Evolutionary conservation across 2,113 vertebrate genomes (phyloP).

Genomic region (Ictidomys tridecemlineatus): DNA sequence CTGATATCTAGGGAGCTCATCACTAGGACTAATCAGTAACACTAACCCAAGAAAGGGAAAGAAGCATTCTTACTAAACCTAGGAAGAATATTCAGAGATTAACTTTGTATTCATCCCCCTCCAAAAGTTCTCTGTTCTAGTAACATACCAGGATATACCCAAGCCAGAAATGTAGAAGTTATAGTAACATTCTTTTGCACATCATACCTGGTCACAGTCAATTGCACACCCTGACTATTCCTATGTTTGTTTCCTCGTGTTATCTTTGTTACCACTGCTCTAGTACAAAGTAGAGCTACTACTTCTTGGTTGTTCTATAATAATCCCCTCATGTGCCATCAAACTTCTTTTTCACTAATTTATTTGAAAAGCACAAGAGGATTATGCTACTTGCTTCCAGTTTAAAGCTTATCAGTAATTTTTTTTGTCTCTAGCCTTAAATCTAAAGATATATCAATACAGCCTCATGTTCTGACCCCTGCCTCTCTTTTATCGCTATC

Average conservation of each 20-base stretch:
- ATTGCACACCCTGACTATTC: background rate
- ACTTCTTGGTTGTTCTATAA: background rate
- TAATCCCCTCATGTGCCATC: background rate
- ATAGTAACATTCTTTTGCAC: background rate
- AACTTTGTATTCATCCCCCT: background rate
- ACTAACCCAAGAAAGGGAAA: background rate
- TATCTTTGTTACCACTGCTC: background rate
- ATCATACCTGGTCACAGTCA: background rate
- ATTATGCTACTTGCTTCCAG: background rate
- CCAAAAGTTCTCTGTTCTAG: no score
- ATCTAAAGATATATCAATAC: background rate
- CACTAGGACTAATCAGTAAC: background rate
- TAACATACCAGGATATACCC: background rate
- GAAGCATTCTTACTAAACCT: background rate
- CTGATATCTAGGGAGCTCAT: background rate
- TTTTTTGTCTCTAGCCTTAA: background rate
- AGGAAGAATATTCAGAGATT: background rate
- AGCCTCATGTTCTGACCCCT: background rate
- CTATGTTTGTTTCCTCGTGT: background rate
- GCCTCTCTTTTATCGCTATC: background rate
- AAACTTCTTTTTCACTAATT: background rate
- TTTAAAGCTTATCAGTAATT: background rate
- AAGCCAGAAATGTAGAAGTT: background rate
- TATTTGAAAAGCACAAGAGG: background rate
- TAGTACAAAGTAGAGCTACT: background rate